Conservation (phyloP, 1,140 invertebrate species). For the Pseudomyrmex concolor region DNA sequence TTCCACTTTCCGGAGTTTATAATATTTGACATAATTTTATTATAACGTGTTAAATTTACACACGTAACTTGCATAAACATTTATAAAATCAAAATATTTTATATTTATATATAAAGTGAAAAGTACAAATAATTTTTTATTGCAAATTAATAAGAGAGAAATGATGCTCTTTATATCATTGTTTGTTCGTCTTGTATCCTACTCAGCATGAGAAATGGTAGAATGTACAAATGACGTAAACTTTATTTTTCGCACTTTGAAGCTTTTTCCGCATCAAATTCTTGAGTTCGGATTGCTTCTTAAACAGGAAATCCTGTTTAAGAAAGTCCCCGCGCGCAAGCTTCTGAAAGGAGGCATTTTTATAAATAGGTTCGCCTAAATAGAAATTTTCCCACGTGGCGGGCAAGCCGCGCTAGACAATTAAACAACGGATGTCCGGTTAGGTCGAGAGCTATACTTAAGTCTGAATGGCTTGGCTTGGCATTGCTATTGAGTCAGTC, state of each 20-base stretch:
- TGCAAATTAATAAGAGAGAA: neutral
- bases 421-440: slow-evolving; percentile 80
- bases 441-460: slow-evolving; percentile 61
- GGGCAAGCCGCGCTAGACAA: slow-evolving; percentile 72
- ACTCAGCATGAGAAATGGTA: neutral
- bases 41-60: neutral
- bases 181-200: neutral
- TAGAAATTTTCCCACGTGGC: slow-evolving; percentile 78
- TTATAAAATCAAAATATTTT: too few species aligned
- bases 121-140: neutral
- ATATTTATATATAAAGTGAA: neutral
- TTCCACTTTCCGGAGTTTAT: neutral
- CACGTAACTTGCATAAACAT: neutral
- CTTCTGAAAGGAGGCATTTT: slow-evolving; percentile 64
- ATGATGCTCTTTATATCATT: neutral
- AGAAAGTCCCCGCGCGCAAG: slow-evolving; percentile 58
- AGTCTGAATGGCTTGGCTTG: slow-evolving; percentile 72
- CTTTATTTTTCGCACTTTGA: slow-evolving; percentile 26
- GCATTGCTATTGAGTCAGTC: slow-evolving; percentile 67
- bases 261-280: slow-evolving; percentile 61
- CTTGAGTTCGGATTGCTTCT: slow-evolving; percentile 63
- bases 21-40: neutral
- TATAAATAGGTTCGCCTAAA: slow-evolving; percentile 73
- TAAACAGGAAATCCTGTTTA: slow-evolving; percentile 77
- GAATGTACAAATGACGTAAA: neutral